Percentiles rank a stretch among this genome's conserved stretches.
Evolutionary conservation across 2,797 vertebrate species (phyloP).

Genomic region (Periparus ater): DNA sequence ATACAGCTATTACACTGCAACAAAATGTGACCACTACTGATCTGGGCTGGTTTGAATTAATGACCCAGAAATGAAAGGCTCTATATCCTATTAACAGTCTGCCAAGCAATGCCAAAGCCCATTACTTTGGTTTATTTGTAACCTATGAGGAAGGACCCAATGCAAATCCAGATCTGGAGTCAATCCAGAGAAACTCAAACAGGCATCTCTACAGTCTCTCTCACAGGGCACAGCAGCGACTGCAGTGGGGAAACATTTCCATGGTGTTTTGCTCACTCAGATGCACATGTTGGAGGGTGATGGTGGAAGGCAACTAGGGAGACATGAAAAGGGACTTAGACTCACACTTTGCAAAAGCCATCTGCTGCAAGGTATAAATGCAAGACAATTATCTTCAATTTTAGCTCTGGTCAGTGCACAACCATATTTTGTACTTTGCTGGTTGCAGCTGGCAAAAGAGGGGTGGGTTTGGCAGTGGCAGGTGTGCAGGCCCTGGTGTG

Average conservation of each 20-base stretch:
- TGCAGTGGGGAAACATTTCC: background rate
- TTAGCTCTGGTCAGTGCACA: background rate
- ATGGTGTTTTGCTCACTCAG: background rate
- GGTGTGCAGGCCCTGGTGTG: background rate
- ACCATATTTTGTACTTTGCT: background rate
- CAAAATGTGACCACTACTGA: constrained; percentile 30
- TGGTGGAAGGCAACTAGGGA: fast-evolving
- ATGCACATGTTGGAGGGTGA: fast-evolving
- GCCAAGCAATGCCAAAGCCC: constrained; percentile 24
- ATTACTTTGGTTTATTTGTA: constrained; percentile 57
- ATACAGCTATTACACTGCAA: constrained; percentile 26
- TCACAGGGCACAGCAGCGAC: fast-evolving
- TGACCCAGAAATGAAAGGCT: constrained; percentile 40
- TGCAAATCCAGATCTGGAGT: constrained; percentile 53
- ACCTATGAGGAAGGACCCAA: background rate
- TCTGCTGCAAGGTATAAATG: background rate
- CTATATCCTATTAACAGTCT: constrained; percentile 43
- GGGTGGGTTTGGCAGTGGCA: background rate
- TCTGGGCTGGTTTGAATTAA: constrained; percentile 45
- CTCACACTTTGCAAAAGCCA: background rate
- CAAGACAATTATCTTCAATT: background rate
- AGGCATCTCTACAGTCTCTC: background rate
- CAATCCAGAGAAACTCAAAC: background rate
- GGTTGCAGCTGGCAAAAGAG: background rate
- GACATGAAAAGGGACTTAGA: background rate